A percentile compares a stretch with the other conserved stretches of the same genome.
These are phyloP conservation scores for Craterocephalus amniculus DNA, from an alignment of 2,797 vertebrate species.

Conservation along the genomic window DNA sequence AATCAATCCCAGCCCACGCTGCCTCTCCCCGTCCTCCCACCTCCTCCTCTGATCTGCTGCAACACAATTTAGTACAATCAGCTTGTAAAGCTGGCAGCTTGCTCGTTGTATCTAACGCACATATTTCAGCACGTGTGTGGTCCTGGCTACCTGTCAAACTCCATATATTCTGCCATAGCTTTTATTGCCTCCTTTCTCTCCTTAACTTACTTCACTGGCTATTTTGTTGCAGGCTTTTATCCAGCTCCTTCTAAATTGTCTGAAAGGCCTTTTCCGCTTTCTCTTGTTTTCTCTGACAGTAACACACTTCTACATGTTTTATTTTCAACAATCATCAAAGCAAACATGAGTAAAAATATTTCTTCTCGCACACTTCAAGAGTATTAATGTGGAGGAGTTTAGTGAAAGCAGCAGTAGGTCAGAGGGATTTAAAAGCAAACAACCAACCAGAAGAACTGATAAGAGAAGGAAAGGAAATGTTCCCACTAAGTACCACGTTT, in stretches of 20 bases:
- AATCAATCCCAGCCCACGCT: slow-evolving; percentile 53
- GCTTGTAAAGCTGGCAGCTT: slow-evolving; percentile 36
- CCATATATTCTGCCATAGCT: slow-evolving; percentile 21
- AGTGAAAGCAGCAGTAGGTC: slow-evolving; percentile 17
- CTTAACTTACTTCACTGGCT: slow-evolving; percentile 37
- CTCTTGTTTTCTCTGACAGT: slow-evolving; percentile 4
- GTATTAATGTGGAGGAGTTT: not conserved
- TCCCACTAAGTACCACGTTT: too few relatives aligned
- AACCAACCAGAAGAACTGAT: slow-evolving; percentile 3
- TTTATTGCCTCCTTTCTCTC: slow-evolving; percentile 35
- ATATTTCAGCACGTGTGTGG: not conserved
- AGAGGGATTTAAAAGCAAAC: not conserved
- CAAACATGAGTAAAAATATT: not conserved
- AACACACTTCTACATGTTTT: slow-evolving; percentile 21
- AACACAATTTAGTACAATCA: slow-evolving; percentile 50
- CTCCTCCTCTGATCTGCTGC: slow-evolving; percentile 17
- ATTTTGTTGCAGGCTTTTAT: slow-evolving; percentile 38
- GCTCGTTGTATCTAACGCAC: slow-evolving; percentile 20
- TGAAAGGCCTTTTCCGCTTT: not conserved
- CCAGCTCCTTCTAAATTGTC: slow-evolving; percentile 15
- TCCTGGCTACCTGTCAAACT: slow-evolving; percentile 2
- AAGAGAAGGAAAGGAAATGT: not conserved
- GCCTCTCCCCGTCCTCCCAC: not conserved
- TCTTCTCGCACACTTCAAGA: not conserved
- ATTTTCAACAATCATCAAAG: slow-evolving; percentile 21